A percentile compares a stretch with the other conserved stretches of the same genome.
Conservation (phyloP, 1,140 invertebrate species). For the Drosophila pseudoananassae region DNA sequence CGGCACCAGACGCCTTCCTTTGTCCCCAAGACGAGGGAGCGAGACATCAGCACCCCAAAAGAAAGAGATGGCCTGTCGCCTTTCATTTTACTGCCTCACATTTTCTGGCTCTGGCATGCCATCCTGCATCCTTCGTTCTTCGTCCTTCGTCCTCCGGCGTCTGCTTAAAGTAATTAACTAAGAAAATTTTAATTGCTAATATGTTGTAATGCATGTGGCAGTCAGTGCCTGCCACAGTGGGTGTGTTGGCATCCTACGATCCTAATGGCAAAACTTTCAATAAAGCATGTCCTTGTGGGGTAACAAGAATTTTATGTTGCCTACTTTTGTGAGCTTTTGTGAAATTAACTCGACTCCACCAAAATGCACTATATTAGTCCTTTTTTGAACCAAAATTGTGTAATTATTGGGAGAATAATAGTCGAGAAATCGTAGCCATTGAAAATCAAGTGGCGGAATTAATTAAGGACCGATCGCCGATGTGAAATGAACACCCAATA, state of each 20-base stretch:
- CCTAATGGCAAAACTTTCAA: slow-evolving; percentile 53
- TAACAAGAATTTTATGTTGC: slow-evolving; percentile 42
- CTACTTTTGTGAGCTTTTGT: slow-evolving; percentile 64
- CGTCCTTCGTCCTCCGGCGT: slow-evolving; percentile 52
- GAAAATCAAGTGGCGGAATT: background rate
- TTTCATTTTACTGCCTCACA: slow-evolving; percentile 66
- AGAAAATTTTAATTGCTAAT: slow-evolving; percentile 84
- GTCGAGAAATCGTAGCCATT: background rate
- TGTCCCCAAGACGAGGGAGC: background rate
- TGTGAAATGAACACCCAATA: background rate
- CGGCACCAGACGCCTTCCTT: background rate
- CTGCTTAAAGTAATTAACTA: slow-evolving; percentile 84
- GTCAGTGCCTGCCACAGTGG: slow-evolving; percentile 15
- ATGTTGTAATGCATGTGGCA: slow-evolving; percentile 77
- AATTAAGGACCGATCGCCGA: background rate
- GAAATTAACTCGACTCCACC: slow-evolving; percentile 66
- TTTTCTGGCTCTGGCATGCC: slow-evolving; percentile 39
- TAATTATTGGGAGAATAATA: too few species aligned
- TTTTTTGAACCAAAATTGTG: background rate
- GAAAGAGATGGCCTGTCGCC: slow-evolving; percentile 40
- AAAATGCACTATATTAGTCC: background rate
- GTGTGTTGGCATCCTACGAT: slow-evolving; percentile 37
- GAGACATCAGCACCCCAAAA: background rate
- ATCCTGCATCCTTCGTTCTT: slow-evolving; percentile 17
- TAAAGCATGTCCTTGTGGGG: slow-evolving; percentile 28